phyloP scores from a whole-genome alignment of 2,113 vertebrate genomes.

The Tringa solitaria region DNA sequence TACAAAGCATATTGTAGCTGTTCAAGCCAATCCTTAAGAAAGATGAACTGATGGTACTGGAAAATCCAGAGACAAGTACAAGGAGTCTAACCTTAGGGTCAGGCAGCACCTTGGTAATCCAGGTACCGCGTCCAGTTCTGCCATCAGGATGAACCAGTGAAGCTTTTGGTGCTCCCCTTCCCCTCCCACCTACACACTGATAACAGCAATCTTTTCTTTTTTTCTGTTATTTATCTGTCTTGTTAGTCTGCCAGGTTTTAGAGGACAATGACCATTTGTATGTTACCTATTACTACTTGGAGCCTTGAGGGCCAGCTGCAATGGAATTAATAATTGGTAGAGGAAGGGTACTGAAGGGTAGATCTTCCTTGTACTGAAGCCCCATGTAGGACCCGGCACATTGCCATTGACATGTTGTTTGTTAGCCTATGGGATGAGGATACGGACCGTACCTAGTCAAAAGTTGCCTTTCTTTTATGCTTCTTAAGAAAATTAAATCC shows the following conservation, averaged over 20 bases:
- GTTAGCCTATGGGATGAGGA: background rate
- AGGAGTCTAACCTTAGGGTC: background rate
- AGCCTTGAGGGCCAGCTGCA: background rate
- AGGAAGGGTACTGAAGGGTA: background rate
- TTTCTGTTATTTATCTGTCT: background rate
- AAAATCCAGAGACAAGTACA: background rate
- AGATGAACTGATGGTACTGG: background rate
- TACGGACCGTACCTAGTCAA: background rate
- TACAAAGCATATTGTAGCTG: background rate
- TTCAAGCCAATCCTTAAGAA: background rate
- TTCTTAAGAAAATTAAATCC: background rate
- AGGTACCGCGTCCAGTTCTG: background rate
- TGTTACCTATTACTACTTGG: background rate
- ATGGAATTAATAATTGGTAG: background rate
- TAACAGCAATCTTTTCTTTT: background rate
- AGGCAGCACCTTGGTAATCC: background rate
- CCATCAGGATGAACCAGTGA: background rate
- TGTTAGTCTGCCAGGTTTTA: background rate
- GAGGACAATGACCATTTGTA: background rate
- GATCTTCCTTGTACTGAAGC: background rate
- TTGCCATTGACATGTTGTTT: background rate
- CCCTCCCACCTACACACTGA: background rate
- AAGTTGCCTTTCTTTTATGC: background rate
- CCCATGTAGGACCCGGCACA: accelerated
- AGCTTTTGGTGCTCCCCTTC: background rate